Evolutionary conservation across 2,113 vertebrate genomes (phyloP).

Genomic region (Sardina pilchardus): DNA sequence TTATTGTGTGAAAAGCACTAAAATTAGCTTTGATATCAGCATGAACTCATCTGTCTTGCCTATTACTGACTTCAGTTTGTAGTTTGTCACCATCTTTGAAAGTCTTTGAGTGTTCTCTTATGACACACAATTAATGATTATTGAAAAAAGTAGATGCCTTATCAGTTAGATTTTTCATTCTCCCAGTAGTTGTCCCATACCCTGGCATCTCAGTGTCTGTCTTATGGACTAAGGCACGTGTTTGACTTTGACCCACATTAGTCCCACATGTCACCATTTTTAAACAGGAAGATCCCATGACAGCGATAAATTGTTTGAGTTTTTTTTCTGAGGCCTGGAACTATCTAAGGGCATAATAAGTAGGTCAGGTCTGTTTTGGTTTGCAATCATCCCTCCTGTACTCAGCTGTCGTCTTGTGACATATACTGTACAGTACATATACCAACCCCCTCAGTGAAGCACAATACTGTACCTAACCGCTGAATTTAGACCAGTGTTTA

Average conservation of each 20-base stretch:
- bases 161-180: neutral
- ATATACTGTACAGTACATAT: too few species aligned
- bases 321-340: slow-evolving; percentile 40
- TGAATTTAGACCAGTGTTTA: neutral
- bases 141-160: neutral
- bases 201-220: neutral
- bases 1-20: too few species aligned
- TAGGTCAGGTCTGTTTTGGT: slow-evolving; percentile 33
- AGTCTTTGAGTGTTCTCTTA: neutral
- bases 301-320: slow-evolving; percentile 50
- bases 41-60: neutral
- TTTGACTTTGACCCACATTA: slow-evolving; percentile 5
- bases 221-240: neutral
- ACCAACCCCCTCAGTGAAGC: neutral
- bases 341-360: slow-evolving; percentile 13
- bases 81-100: neutral
- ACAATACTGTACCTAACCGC: neutral
- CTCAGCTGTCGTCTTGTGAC: neutral
- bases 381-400: slow-evolving; percentile 23
- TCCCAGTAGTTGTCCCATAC: neutral
- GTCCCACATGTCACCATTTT: slow-evolving; percentile 22
- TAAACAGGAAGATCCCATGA: slow-evolving; percentile 42
- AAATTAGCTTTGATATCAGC: neutral
- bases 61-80: neutral
- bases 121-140: neutral